phyloP scores from a whole-genome alignment of 2,113 vertebrate genomes.

The Tretioscincus oriximinensis region DNA sequence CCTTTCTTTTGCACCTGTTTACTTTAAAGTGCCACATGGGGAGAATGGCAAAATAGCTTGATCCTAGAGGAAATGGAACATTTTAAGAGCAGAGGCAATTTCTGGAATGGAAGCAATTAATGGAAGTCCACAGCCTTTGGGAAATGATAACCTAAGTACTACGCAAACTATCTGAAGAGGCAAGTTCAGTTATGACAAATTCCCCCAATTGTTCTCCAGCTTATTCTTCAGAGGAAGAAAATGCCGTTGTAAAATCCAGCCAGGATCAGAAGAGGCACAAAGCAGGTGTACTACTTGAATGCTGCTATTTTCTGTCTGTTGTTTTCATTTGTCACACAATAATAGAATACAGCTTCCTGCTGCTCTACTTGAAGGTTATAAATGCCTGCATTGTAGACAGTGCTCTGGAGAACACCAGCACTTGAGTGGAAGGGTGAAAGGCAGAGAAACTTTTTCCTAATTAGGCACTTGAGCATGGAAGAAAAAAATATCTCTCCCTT shows the following conservation, averaged over 20 bases:
- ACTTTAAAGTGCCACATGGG: neutral
- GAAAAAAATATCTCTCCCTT: slow-evolving; percentile 65
- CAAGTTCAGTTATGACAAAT: slow-evolving; percentile 39
- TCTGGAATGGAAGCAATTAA: slow-evolving; percentile 51
- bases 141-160: slow-evolving; percentile 44
- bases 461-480: slow-evolving; percentile 74
- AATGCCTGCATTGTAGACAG: slow-evolving; percentile 73
- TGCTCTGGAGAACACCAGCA: slow-evolving; percentile 64
- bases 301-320: slow-evolving; percentile 67
- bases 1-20: neutral
- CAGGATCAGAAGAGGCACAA: slow-evolving; percentile 63
- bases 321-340: slow-evolving; percentile 72
- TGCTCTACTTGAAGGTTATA: slow-evolving; percentile 66
- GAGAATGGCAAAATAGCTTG: neutral
- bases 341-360: slow-evolving; percentile 63
- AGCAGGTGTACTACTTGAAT: slow-evolving; percentile 71
- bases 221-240: slow-evolving; percentile 10
- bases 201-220: slow-evolving; percentile 47
- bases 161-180: slow-evolving; percentile 34
- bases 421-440: slow-evolving; percentile 68
- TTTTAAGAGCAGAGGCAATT: slow-evolving; percentile 37
- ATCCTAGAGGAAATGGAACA: slow-evolving; percentile 34
- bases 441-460: slow-evolving; percentile 74
- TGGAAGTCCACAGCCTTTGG: slow-evolving; percentile 36
- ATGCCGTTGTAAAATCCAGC: slow-evolving; percentile 52